Base-by-base conservation (phyloP, 2,888 invertebrate species). In the Bellardia pandia region DNA sequence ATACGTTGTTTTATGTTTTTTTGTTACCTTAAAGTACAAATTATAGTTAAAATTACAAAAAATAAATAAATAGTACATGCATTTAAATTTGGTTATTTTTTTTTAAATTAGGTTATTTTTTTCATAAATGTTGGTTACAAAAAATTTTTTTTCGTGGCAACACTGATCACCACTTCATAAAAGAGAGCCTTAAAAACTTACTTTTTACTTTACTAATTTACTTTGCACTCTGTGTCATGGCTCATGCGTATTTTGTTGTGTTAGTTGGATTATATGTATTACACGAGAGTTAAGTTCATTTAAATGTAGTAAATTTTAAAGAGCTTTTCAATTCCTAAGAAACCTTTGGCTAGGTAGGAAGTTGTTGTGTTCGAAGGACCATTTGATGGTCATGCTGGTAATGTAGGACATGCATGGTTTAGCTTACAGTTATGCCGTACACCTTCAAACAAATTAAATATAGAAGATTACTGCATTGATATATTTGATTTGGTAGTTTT, bases 201-300 rank as follows among this genome's bases (percentile, higher is more conserved):
- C 0, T 2, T 37, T 42, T 64, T 62, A n/a, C 2, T 14, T 64
- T n/a, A 53, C 30, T 30, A 33, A 3, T 33, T 69, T 58, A 42
- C 42, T 78, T 56, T 3, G 2, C 16, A n/a, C 56, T 23, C n/a
- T 23, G 48, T 85, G 69, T 45, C 79, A 80, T 16, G 62, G 56
- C 62, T 30, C 79, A 74, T 79, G 79, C 79, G 51, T n/a, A 3
- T 11, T 75, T 6, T 0, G 33, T 42, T 0, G 1, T 30, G n/a
- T 6, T 3, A n/a, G 9, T 77, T 77, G 37, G 51, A 58, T 71
- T 60, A 53, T 13, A 42, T 60, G 3, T 8, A 1, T 66, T 45
- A 45, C 45, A 9, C 11, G 9, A 6, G 6, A 42, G 9, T 42
- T 64, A 0, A 56, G 30, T 77, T 16, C 23, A 48, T 58, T 53